Conservation (phyloP, 2,113 vertebrate genomes). For the Uria lomvia region DNA sequence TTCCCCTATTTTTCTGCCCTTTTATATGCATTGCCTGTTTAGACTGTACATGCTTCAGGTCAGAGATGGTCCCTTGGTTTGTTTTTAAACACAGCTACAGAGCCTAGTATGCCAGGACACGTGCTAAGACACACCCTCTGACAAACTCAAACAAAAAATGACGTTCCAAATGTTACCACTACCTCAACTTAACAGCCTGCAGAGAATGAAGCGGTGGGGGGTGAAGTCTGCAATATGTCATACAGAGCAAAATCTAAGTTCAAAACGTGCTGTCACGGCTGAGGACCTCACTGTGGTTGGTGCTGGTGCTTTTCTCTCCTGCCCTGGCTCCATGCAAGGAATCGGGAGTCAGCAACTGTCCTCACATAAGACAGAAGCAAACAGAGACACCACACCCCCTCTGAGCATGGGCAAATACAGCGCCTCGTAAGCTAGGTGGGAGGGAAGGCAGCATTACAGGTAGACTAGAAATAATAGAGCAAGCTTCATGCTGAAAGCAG, state of each 20-base stretch:
- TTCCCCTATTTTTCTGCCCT: background rate
- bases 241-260: background rate
- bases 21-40: background rate
- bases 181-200: background rate
- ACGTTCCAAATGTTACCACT: background rate
- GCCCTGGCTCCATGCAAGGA: background rate
- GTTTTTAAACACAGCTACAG: background rate
- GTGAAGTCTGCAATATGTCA: background rate
- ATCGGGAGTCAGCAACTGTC: background rate
- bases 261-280: fast-evolving
- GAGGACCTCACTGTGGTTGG: background rate
- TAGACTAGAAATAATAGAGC: background rate
- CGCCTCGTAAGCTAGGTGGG: background rate
- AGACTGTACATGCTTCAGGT: background rate
- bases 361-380: background rate
- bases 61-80: background rate
- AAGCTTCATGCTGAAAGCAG: background rate
- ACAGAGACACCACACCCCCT: background rate
- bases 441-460: background rate
- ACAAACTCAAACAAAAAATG: background rate
- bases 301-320: background rate
- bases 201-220: background rate
- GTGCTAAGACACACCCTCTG: background rate
- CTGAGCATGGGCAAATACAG: background rate
- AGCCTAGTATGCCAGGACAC: background rate